These are phyloP conservation scores for Amblyraja radiata DNA, from an alignment of 2,797 vertebrate species.

Conservation along the genomic window DNA sequence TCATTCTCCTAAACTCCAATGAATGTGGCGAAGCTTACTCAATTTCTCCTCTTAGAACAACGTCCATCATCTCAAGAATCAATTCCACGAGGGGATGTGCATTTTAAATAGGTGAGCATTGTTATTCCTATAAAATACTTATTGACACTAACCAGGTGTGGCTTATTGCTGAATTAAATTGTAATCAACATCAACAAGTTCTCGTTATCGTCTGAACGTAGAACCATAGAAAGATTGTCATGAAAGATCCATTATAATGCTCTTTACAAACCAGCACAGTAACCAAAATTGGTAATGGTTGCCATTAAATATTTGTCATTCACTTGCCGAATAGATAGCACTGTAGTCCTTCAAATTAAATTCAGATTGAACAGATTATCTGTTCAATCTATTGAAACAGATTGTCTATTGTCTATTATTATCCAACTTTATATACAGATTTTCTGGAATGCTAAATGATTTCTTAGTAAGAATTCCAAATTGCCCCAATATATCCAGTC, in stretches of 20 bases:
- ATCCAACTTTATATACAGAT: neutral
- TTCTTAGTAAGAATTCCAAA: neutral
- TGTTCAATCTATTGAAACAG: no score
- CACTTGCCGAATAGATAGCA: neutral
- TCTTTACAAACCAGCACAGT: constrained; percentile 4
- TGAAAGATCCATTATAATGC: constrained; percentile 25
- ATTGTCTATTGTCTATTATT: neutral
- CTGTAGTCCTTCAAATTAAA: neutral
- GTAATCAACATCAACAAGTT: neutral
- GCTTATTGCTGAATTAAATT: neutral
- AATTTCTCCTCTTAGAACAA: neutral
- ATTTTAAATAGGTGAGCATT: neutral
- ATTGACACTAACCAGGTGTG: no score
- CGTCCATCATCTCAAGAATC: neutral
- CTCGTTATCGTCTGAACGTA: neutral
- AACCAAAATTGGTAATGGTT: neutral
- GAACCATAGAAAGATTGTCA: neutral
- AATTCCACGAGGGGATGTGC: no score
- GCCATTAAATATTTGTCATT: neutral
- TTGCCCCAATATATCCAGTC: no score
- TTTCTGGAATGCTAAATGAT: neutral
- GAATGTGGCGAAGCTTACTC: no score
- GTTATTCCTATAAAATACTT: neutral
- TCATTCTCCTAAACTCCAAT: no score
- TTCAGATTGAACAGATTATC: neutral